A percentile compares a stretch with the other conserved stretches of the same genome.
Evolutionary conservation across 2,888 invertebrate genomes (phyloP).

Genomic region (Frankliniella fusca): DNA sequence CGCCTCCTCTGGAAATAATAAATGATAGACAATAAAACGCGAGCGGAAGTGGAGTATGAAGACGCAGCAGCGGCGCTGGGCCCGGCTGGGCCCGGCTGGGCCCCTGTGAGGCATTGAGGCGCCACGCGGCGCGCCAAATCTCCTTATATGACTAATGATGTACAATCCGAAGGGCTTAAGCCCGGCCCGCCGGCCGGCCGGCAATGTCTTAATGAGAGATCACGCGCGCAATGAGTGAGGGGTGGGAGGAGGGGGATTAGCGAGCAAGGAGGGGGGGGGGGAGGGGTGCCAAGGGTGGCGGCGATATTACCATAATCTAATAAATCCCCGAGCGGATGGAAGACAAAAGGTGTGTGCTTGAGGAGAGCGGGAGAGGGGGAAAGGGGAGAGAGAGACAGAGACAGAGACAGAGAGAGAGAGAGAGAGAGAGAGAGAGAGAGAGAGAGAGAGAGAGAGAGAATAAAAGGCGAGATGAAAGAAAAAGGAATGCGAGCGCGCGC

Average conservation of each 20-base stretch:
- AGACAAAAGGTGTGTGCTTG: constrained; percentile 21
- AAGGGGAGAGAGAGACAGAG: background rate
- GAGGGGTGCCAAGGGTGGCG: background rate
- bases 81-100: too few species aligned
- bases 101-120: too few species aligned
- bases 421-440: background rate
- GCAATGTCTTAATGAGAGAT: constrained; percentile 23
- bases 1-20: too few species aligned
- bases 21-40: too few species aligned
- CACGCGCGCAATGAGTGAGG: constrained; percentile 10
- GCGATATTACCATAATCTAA: constrained; percentile 13
- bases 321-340: constrained; percentile 16
- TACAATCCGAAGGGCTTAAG: constrained; percentile 8
- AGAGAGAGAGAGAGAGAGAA: background rate
- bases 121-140: background rate
- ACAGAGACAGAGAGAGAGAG: background rate
- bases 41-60: too few species aligned
- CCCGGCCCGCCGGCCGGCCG: background rate
- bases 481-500: background rate
- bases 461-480: background rate
- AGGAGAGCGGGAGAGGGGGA: background rate
- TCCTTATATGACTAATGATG: constrained; percentile 4
- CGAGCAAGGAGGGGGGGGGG: background rate
- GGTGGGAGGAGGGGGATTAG: background rate
- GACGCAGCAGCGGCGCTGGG: too few species aligned